Percentiles rank a stretch among this genome's conserved stretches.
Conservation (phyloP, 92 coral and sea anemone species). For the Parazoanthus atlanticus region DNA sequence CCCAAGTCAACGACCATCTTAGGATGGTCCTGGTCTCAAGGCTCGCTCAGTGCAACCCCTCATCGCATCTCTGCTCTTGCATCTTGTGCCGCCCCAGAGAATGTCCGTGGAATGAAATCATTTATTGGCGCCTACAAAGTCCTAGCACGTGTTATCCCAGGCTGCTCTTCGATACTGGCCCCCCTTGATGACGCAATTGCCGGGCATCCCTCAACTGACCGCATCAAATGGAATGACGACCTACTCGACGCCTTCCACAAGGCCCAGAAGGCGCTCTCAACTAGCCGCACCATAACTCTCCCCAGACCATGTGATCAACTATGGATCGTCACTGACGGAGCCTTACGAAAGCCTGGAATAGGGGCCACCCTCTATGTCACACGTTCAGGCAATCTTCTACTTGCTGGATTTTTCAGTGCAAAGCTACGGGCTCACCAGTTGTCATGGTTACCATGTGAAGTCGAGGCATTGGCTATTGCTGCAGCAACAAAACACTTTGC, state of each 20-base stretch:
- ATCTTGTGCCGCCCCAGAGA: conserved; percentile 16
- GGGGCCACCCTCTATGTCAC: conserved; percentile 47
- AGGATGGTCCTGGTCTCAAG: too few species aligned
- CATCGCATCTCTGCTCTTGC: background rate
- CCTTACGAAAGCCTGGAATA: conserved; percentile 28
- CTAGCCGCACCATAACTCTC: conserved; percentile 31
- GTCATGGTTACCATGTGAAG: conserved; percentile 58
- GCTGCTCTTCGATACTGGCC: background rate
- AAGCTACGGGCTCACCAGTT: conserved; percentile 33
- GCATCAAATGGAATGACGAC: background rate
- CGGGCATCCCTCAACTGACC: background rate
- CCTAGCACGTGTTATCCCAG: background rate
- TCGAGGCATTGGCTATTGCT: conserved; percentile 53
- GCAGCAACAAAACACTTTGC: conserved; percentile 48
- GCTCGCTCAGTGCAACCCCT: background rate
- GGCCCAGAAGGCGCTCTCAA: background rate
- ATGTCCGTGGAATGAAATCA: conserved; percentile 4
- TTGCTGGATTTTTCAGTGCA: conserved; percentile 54
- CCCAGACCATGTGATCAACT: conserved; percentile 48
- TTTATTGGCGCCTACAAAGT: conserved; percentile 24
- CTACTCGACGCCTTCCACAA: conserved; percentile 12
- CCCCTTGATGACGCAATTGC: background rate
- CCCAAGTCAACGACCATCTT: too few species aligned
- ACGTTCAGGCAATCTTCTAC: conserved; percentile 35
- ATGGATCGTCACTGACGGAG: conserved; percentile 66